Conservation (phyloP, 2,797 vertebrate species). For the Capromys pilorides region DNA sequence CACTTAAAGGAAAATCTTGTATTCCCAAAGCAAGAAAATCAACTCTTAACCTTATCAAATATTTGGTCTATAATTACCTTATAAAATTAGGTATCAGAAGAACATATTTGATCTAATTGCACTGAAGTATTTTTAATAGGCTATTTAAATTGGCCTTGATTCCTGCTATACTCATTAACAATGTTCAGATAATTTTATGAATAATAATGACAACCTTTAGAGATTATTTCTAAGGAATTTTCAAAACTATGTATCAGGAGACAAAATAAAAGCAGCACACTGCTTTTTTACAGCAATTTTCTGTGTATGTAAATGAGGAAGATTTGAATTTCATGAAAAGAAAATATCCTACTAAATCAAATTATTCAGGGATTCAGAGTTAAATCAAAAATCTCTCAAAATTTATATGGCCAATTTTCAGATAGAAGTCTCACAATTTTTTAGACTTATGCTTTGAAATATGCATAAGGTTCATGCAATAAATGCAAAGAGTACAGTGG, state of each 20-base stretch:
- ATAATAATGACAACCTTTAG: slow-evolving; percentile 9
- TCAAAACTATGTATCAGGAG: background rate
- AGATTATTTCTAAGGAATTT: slow-evolving; percentile 31
- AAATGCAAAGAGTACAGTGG: background rate
- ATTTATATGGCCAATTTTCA: background rate
- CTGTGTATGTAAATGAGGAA: background rate
- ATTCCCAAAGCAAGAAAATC: slow-evolving; percentile 25
- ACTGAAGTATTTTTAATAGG: slow-evolving; percentile 52
- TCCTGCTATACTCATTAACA: slow-evolving; percentile 18
- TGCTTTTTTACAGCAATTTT: slow-evolving; percentile 33
- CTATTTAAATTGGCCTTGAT: slow-evolving; percentile 45
- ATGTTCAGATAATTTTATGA: slow-evolving; percentile 63
- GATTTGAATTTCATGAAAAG: background rate
- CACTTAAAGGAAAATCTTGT: slow-evolving; percentile 19
- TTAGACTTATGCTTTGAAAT: background rate
- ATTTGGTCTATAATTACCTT: slow-evolving; percentile 47
- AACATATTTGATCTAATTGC: background rate
- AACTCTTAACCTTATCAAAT: slow-evolving; percentile 9
- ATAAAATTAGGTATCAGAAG: slow-evolving; percentile 33
- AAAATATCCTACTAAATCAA: slow-evolving; percentile 25
- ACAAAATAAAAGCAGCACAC: background rate
- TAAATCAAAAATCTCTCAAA: background rate
- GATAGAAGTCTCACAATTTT: background rate
- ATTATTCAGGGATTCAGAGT: slow-evolving; percentile 39
- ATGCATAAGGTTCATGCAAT: background rate